Evolutionary conservation across 2,888 invertebrate species (phyloP).

Genomic region (Salpingus planirostris): DNA sequence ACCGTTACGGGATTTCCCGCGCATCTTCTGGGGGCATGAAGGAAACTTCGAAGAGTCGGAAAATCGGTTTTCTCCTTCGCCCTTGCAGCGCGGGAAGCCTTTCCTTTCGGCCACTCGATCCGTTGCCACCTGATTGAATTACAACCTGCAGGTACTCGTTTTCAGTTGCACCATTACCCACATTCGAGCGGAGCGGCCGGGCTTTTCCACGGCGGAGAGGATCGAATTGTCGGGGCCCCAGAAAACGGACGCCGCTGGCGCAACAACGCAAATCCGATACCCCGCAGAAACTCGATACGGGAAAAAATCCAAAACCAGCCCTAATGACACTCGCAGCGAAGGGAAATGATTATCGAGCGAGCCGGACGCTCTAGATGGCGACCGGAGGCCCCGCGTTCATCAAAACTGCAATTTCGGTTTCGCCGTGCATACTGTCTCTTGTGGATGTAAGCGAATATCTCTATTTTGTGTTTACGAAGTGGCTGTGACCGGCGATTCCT

Average conservation of each 20-base stretch:
- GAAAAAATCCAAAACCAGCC: conserved; percentile 26
- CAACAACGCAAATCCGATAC: conserved; percentile 37
- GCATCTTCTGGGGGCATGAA: too few species aligned
- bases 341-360: conserved; percentile 35
- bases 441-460: conserved; percentile 38
- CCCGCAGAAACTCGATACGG: conserved; percentile 33
- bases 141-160: conserved; percentile 21
- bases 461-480: conserved; percentile 40
- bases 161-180: too few species aligned
- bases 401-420: conserved; percentile 34
- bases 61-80: conserved; percentile 6
- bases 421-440: conserved; percentile 33
- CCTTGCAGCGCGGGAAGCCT: too few species aligned
- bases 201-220: too few species aligned
- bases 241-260: conserved; percentile 16
- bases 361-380: conserved; percentile 1
- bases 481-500: conserved; percentile 39
- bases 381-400: conserved; percentile 15
- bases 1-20: too few species aligned
- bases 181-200: conserved; percentile 15
- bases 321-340: too few species aligned
- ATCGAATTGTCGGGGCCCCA: not conserved
- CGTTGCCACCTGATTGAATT: conserved; percentile 21
- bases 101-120: conserved; percentile 21
- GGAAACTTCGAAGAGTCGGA: not conserved